Conservation (phyloP, 2,113 vertebrate genomes). For the Hydrochoerus hydrochaeris region DNA sequence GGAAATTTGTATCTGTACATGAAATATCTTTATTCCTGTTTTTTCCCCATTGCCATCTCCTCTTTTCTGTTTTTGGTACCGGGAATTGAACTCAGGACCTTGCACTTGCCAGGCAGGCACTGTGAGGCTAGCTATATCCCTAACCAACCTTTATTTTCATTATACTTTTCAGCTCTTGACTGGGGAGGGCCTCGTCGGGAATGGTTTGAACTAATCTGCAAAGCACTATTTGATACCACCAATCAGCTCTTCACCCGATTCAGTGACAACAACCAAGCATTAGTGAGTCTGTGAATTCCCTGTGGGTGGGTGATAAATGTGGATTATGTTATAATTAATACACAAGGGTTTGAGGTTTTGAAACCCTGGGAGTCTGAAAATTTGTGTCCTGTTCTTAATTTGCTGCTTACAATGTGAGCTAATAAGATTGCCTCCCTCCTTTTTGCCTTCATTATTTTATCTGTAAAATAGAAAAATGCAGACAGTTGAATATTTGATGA, state of each 20-base stretch:
- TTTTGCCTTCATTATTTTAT: constrained; percentile 49
- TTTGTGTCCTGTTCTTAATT: not conserved
- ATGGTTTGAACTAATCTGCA: constrained; percentile 98
- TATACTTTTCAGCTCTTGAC: constrained; percentile 92
- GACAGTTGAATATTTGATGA: constrained; percentile 14
- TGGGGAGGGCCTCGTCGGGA: constrained; percentile 98
- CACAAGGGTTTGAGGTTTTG: not conserved
- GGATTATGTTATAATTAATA: not conserved
- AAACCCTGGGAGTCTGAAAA: not conserved
- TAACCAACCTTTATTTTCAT: constrained; percentile 67
- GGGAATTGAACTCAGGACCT: too few relatives aligned
- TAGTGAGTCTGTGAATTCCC: constrained; percentile 88
- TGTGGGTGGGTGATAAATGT: not conserved
- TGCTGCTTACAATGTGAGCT: not conserved
- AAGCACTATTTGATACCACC: constrained; percentile 96
- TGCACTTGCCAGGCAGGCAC: too few relatives aligned
- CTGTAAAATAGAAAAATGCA: constrained; percentile 37
- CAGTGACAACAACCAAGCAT: constrained; percentile 97
- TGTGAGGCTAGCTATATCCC: too few relatives aligned
- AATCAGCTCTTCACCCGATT: constrained; percentile 97
- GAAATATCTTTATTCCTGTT: too few relatives aligned
- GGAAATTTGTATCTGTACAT: too few relatives aligned
- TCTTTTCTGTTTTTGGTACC: too few relatives aligned
- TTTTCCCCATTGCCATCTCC: too few relatives aligned
- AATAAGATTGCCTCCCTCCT: constrained; percentile 31